phyloP scores from a whole-genome alignment of 2,797 vertebrate species.

The Scolopax bukidnonensis region DNA sequence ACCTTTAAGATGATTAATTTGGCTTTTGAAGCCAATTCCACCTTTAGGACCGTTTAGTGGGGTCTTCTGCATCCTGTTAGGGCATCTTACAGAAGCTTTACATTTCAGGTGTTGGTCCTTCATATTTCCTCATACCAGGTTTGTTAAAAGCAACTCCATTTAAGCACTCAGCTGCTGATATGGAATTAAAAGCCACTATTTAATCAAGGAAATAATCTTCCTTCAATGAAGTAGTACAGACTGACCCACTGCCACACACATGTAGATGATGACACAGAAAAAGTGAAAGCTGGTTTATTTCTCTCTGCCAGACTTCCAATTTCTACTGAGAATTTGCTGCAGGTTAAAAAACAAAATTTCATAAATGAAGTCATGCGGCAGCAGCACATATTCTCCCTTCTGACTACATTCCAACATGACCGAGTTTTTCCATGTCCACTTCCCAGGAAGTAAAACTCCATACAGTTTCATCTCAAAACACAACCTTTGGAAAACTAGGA shows the following conservation, averaged over 20 bases:
- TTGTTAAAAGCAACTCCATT: not conserved
- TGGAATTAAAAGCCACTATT: not conserved
- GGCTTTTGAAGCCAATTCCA: not conserved
- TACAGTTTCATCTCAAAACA: not conserved
- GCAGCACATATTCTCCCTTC: not conserved
- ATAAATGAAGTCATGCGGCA: not conserved
- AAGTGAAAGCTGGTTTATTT: not conserved
- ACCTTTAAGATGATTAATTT: not conserved
- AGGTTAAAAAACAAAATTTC: not conserved
- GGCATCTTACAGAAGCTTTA: not conserved
- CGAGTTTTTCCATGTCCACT: not conserved
- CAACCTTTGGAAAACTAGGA: not conserved
- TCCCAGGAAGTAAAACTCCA: not conserved
- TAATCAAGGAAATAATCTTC: not conserved
- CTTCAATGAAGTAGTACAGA: not conserved
- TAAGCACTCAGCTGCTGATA: not conserved
- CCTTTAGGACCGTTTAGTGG: not conserved
- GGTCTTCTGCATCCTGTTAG: not conserved
- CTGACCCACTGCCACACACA: not conserved
- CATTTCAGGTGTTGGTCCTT: not conserved
- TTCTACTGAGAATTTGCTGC: not conserved
- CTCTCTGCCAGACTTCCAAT: not conserved
- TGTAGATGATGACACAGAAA: fast-evolving
- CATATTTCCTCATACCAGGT: not conserved
- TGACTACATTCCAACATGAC: not conserved